phyloP scores from a whole-genome alignment of 2,888 invertebrate genomes.

The Drosophila testacea region DNA sequence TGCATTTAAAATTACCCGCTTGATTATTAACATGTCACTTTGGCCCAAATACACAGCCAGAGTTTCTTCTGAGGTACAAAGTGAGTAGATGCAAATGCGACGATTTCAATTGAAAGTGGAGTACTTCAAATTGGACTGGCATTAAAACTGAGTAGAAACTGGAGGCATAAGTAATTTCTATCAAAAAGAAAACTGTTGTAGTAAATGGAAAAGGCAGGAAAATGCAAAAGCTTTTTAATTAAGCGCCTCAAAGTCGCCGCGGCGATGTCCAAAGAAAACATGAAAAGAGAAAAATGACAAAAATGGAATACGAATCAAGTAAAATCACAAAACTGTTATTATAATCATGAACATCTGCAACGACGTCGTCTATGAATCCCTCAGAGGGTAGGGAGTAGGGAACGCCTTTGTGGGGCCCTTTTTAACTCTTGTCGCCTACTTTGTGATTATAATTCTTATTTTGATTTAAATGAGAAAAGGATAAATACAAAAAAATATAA shows the following conservation, averaged over 20 bases:
- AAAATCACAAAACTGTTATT: conserved; percentile 77
- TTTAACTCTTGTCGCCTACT: conserved; percentile 71
- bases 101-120: conserved; percentile 32
- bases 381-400: conserved; percentile 25
- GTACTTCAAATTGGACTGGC: conserved; percentile 32
- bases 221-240: conserved; percentile 76
- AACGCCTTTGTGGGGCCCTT: conserved; percentile 10
- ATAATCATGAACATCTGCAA: conserved; percentile 51
- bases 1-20: conserved; percentile 75
- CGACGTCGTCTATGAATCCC: conserved; percentile 17
- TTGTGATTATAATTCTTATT: conserved; percentile 74
- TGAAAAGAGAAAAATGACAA: conserved; percentile 27
- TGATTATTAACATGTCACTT: conserved; percentile 62
- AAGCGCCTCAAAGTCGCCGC: conserved; percentile 70
- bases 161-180: conserved; percentile 50
- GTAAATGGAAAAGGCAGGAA: conserved; percentile 30
- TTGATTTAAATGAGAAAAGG: conserved; percentile 59
- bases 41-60: conserved; percentile 67
- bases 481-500: conserved; percentile 22
- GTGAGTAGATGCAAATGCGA: conserved; percentile 56
- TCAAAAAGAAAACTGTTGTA: conserved; percentile 38
- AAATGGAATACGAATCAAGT: conserved; percentile 60
- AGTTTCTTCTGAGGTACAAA: conserved; percentile 25
- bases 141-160: conserved; percentile 15
- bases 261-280: conserved; percentile 55